These are phyloP conservation scores for Cebus imitator DNA, from an alignment of 2,113 vertebrate genomes.

Conservation along the genomic window DNA sequence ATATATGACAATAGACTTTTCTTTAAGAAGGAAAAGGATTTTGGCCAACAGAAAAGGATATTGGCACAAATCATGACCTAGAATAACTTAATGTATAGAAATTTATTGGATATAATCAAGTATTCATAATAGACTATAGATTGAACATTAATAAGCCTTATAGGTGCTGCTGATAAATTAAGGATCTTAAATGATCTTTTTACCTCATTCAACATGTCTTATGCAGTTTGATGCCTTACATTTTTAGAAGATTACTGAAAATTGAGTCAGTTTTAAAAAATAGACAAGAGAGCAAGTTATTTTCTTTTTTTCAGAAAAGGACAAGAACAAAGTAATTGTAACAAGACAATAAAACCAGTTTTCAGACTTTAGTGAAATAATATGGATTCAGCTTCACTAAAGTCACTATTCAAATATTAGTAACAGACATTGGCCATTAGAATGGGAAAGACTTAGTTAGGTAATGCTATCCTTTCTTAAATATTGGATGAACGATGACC, in stretches of 20 bases:
- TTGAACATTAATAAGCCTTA: not conserved
- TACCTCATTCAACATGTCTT: not conserved
- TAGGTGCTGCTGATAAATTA: not conserved
- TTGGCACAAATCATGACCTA: not conserved
- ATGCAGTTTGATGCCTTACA: not conserved
- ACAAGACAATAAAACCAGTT: not conserved
- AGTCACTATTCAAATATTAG: not conserved
- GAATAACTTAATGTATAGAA: not conserved
- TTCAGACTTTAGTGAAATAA: conserved; percentile 12
- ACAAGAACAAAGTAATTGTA: not conserved
- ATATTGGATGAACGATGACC: not conserved
- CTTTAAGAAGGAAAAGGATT: not conserved
- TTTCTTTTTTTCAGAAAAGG: not conserved
- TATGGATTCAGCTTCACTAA: not conserved
- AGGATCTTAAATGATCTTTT: not conserved
- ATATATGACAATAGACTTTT: not conserved
- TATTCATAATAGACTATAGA: not conserved
- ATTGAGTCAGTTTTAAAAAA: not conserved
- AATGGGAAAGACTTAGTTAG: not conserved
- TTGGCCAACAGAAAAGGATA: not conserved
- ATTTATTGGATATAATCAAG: not conserved
- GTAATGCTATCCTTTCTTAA: not conserved
- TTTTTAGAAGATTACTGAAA: conserved; percentile 13
- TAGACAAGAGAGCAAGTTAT: not conserved
- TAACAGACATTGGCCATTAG: not conserved